Conservation (phyloP, 2,113 vertebrate genomes). For the Geothlypis trichas region DNA sequence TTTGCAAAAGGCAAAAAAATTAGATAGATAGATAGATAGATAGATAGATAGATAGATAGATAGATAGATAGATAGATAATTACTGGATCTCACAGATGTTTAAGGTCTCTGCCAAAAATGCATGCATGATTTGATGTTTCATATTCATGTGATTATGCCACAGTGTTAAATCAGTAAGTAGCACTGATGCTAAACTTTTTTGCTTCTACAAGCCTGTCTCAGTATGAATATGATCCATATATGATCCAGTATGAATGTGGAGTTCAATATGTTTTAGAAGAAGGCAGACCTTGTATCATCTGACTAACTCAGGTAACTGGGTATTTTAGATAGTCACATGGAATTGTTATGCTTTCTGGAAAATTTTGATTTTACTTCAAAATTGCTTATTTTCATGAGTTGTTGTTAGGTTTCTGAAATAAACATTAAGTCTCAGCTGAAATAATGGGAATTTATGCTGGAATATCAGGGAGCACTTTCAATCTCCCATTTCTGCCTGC, state of each 20-base stretch:
- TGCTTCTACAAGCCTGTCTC: neutral
- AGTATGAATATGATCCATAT: neutral
- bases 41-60: neutral
- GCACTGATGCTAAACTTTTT: neutral
- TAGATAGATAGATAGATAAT: neutral
- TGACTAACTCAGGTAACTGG: neutral
- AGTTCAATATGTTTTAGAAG: neutral
- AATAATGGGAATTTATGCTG: neutral
- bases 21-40: neutral
- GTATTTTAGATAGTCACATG: neutral
- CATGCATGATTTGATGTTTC: neutral
- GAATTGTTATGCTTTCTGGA: neutral
- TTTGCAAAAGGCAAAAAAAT: neutral
- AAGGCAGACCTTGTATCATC: neutral
- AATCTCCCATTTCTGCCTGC: neutral
- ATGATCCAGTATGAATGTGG: neutral
- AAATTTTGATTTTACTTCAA: neutral
- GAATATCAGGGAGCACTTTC: neutral
- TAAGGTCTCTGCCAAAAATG: neutral
- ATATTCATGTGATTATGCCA: neutral
- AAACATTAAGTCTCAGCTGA: neutral
- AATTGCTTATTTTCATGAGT: neutral
- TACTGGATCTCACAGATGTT: neutral
- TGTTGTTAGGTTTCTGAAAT: neutral
- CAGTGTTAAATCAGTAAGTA: neutral